Conservation (phyloP, 2,113 vertebrate genomes). For the Micronycteris hirsuta region DNA sequence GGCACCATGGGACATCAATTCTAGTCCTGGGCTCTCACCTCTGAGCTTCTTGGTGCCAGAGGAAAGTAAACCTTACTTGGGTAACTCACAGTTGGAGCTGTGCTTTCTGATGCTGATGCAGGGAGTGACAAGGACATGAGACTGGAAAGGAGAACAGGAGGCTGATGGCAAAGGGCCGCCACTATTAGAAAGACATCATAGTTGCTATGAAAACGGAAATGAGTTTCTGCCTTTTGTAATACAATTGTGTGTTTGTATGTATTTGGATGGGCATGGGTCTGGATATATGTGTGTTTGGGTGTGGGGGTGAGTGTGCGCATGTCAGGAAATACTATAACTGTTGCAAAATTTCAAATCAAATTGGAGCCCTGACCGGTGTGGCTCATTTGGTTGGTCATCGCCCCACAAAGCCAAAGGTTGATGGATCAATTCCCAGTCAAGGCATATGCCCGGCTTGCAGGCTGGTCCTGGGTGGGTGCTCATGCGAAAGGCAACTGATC, state of each 20-base stretch:
- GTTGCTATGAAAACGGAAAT: background rate
- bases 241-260: background rate
- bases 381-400: no score
- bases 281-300: background rate
- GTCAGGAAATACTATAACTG: background rate
- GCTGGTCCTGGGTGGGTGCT: no score
- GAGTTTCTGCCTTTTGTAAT: background rate
- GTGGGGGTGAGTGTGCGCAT: background rate
- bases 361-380: background rate
- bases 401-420: no score
- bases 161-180: background rate
- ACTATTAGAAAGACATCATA: background rate
- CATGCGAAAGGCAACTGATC: no score
- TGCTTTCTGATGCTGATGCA: background rate
- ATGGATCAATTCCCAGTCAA: no score
- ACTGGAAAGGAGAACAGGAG: background rate
- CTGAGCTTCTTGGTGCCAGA: background rate
- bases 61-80: background rate
- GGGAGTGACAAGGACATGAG: background rate
- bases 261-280: background rate
- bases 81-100: background rate
- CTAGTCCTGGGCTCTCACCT: background rate
- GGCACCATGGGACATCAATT: background rate
- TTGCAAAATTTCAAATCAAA: conserved; percentile 17
- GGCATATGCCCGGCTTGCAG: no score